Percentiles rank a stretch among this genome's conserved stretches.
phyloP scores from a whole-genome alignment of 92 coral and sea anemone genomes.

The Siderastrea siderea region DNA sequence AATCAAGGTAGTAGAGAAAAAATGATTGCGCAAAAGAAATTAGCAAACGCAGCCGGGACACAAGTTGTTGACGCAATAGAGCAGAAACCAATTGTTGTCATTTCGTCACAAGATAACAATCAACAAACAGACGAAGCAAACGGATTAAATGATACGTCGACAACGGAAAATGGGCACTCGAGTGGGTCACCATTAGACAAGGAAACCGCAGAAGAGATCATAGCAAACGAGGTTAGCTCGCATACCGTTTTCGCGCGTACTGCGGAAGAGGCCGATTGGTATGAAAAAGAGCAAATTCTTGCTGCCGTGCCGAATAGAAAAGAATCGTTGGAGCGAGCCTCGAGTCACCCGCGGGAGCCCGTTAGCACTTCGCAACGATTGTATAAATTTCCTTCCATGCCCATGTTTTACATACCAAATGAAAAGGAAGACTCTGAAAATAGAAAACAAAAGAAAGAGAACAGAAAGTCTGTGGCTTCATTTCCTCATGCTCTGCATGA shows the following conservation, averaged over 20 bases:
- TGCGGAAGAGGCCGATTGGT: slow-evolving; percentile 48
- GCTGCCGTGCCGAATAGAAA: not conserved
- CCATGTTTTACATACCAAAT: slow-evolving; percentile 67
- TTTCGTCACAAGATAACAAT: slow-evolving; percentile 22
- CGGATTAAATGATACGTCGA: not conserved
- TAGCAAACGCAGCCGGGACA: not conserved
- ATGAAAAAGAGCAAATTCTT: slow-evolving; percentile 5
- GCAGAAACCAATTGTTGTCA: slow-evolving; percentile 14
- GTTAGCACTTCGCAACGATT: slow-evolving; percentile 43
- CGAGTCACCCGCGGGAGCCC: slow-evolving; percentile 20
- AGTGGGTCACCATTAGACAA: not conserved
- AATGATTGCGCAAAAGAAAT: not conserved
- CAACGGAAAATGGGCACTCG: not conserved
- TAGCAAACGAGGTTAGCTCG: not conserved
- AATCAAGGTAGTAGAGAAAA: not conserved
- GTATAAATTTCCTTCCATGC: slow-evolving; percentile 72
- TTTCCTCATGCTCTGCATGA: not conserved
- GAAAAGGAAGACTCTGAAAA: slow-evolving; percentile 31
- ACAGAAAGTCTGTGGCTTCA: slow-evolving; percentile 5
- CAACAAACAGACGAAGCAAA: not conserved
- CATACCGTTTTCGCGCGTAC: slow-evolving; percentile 26
- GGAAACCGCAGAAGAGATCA: not conserved
- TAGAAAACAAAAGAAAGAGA: slow-evolving; percentile 2
- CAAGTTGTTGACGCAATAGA: not conserved
- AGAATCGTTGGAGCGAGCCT: slow-evolving; percentile 6